Evolutionary conservation across 2,113 vertebrate species (phyloP).

Genomic region (Eulemur rufifrons): DNA sequence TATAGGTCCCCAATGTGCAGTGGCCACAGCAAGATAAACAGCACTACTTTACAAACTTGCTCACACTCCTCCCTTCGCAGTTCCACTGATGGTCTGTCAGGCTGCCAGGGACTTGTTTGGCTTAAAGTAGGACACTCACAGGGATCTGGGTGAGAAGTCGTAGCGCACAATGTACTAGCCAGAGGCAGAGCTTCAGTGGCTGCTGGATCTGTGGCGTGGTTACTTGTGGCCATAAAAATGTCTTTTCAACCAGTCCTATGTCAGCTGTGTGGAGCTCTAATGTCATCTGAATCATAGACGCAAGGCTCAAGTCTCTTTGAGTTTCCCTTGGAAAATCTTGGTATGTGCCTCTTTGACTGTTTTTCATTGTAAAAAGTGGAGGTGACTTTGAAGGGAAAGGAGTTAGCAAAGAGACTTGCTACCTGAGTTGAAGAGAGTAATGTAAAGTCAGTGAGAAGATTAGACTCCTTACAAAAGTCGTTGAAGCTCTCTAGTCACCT

Average conservation of each 20-base stretch:
- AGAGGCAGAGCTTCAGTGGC: neutral
- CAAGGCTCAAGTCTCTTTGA: neutral
- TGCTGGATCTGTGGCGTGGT: too few species aligned
- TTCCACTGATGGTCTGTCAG: neutral
- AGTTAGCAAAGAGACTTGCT: neutral
- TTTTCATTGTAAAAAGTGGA: neutral
- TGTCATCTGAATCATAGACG: neutral
- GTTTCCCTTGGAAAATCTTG: neutral
- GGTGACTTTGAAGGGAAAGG: neutral
- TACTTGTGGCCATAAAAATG: neutral
- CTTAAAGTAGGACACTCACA: neutral
- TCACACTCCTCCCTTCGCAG: neutral
- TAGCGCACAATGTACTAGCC: neutral
- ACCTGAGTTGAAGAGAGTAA: neutral
- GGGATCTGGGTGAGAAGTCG: neutral
- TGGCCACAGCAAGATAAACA: neutral
- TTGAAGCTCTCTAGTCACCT: neutral
- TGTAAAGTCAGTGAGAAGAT: neutral
- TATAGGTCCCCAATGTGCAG: neutral
- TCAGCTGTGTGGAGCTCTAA: neutral
- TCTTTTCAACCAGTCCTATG: neutral
- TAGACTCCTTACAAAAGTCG: too few species aligned
- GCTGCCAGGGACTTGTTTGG: neutral
- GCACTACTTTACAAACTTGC: neutral
- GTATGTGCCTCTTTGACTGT: neutral